A percentile compares a stretch with the other conserved stretches of the same genome.
These are phyloP conservation scores for Drosophila oshimai DNA, from an alignment of 1,140 invertebrate species.

Conservation along the genomic window DNA sequence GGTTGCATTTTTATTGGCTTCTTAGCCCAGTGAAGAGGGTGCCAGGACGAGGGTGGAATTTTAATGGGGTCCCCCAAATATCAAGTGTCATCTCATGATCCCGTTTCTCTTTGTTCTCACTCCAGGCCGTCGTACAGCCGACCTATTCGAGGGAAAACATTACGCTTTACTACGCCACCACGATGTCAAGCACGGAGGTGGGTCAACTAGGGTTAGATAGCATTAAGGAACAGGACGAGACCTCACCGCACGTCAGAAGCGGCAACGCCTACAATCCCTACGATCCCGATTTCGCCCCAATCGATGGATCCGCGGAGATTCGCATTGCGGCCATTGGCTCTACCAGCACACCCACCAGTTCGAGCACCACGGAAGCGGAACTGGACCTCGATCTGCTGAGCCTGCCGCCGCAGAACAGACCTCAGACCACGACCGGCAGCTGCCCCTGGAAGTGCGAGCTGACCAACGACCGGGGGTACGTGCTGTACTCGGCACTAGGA, in stretches of 20 bases:
- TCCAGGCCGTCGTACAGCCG: constrained; percentile 68
- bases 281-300: constrained; percentile 65
- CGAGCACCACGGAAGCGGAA: constrained; percentile 21
- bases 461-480: constrained; percentile 94
- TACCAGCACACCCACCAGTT: constrained; percentile 11
- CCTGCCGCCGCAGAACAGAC: constrained; percentile 32
- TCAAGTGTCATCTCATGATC: constrained; percentile 33
- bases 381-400: constrained; percentile 48
- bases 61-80: constrained; percentile 50
- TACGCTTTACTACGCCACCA: constrained; percentile 81
- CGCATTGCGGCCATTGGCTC: constrained; percentile 44
- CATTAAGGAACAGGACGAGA: constrained; percentile 56
- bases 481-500: constrained; percentile 95
- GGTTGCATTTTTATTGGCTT: constrained; percentile 79
- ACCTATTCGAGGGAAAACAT: constrained; percentile 79
- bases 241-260: constrained; percentile 1
- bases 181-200: constrained; percentile 72
- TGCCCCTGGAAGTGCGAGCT: constrained; percentile 95
- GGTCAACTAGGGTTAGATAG: constrained; percentile 68
- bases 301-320: constrained; percentile 62
- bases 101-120: constrained; percentile 1
- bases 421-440: constrained; percentile 82
- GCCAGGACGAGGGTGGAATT: constrained; percentile 46
- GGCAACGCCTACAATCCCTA: constrained; percentile 72
- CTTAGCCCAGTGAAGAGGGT: constrained; percentile 50